Conservation (phyloP, 2,113 vertebrate species). For the Xenopus borealis region DNA sequence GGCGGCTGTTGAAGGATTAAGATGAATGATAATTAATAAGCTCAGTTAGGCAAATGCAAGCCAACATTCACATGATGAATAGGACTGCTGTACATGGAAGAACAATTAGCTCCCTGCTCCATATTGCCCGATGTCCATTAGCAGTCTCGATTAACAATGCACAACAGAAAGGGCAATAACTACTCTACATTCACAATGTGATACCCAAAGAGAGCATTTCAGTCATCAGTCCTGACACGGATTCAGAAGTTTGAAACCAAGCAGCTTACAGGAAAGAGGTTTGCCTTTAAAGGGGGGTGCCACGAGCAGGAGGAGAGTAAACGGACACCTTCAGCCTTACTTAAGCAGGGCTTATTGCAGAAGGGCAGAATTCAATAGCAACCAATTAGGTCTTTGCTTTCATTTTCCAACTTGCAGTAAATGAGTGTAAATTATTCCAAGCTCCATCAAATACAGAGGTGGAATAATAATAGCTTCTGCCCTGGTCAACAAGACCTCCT, state of each 20-base stretch:
- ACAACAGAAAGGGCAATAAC: conserved; percentile 54
- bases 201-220: conserved; percentile 52
- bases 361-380: no score
- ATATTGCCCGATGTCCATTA: conserved; percentile 58
- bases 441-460: no score
- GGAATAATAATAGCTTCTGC: no score
- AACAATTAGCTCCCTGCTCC: conserved; percentile 56
- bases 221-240: conserved; percentile 54
- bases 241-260: conserved; percentile 58
- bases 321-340: no score
- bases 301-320: no score
- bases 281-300: no score
- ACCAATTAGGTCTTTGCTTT: no score
- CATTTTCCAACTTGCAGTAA: no score
- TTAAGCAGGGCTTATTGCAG: no score
- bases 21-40: conserved; percentile 77
- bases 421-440: no score
- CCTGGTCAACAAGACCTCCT: no score
- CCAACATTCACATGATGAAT: conserved; percentile 73
- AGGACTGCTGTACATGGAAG: conserved; percentile 52
- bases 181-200: conserved; percentile 50
- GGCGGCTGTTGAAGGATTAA: conserved; percentile 52
- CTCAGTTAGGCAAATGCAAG: conserved; percentile 64
- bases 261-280: no score
- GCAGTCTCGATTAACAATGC: conserved; percentile 59